phyloP scores from a whole-genome alignment of 2,797 vertebrate species.

The Schizopygopsis pylzovi region DNA sequence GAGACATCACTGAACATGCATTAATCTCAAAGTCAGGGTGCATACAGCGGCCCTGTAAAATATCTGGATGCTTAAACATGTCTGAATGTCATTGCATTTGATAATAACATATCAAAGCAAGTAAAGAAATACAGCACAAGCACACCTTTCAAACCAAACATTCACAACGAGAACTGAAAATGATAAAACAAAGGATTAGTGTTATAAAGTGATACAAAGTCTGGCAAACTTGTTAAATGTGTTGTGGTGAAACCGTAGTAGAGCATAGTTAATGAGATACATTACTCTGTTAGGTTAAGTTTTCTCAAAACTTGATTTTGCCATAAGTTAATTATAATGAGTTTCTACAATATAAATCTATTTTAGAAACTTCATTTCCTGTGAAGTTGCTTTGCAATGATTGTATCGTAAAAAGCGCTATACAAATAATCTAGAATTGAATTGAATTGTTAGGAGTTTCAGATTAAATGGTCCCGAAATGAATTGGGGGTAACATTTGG shows the following conservation, averaged over 20 bases:
- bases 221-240: neutral
- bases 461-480: too few relatives aligned
- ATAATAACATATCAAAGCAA: neutral
- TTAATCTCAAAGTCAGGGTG: neutral
- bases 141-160: neutral
- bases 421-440: too few relatives aligned
- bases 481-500: too few relatives aligned
- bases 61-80: neutral
- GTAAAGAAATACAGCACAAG: neutral
- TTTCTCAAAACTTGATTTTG: too few relatives aligned
- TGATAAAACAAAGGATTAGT: neutral
- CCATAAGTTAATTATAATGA: too few relatives aligned
- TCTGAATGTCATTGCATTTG: too few relatives aligned
- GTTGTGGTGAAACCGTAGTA: neutral
- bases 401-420: too few relatives aligned
- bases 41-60: too few relatives aligned
- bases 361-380: too few relatives aligned
- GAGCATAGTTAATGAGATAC: neutral
- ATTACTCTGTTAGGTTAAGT: neutral
- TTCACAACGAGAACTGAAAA: neutral
- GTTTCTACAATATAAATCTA: too few relatives aligned
- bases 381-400: too few relatives aligned
- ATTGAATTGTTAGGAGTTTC: too few relatives aligned
- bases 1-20: slow-evolving; percentile 40
- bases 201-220: neutral